These are phyloP conservation scores for Dipodomys spectabilis DNA, from an alignment of 2,113 vertebrate genomes.

Conservation along the genomic window DNA sequence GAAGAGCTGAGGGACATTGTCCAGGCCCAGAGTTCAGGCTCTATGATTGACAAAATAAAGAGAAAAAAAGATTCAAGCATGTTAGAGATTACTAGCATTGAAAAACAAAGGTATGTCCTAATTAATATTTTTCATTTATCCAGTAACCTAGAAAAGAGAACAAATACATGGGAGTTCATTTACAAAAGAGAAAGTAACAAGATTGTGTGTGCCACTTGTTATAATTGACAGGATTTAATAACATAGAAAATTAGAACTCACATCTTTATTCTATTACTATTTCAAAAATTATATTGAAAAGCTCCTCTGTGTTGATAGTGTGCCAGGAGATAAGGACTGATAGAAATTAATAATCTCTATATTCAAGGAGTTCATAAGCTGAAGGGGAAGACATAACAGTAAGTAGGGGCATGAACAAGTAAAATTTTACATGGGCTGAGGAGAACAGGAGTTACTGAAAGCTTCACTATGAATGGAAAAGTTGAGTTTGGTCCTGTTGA, in stretches of 20 bases:
- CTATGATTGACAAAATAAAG: too few species aligned
- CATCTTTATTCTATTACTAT: neutral
- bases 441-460: neutral
- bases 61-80: neutral
- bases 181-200: neutral
- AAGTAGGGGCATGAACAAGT: neutral
- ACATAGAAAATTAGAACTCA: neutral
- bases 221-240: neutral
- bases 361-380: neutral
- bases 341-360: neutral
- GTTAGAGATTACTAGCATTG: neutral
- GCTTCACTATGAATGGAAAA: neutral
- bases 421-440: neutral
- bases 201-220: neutral
- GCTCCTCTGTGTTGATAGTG: neutral
- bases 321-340: neutral
- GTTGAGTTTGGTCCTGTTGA: neutral
- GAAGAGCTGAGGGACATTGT: too few species aligned
- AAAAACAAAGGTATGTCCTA: neutral
- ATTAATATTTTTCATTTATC: slow-evolving; percentile 33
- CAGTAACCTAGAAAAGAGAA: neutral
- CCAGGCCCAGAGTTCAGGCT: too few species aligned
- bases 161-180: neutral
- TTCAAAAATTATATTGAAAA: slow-evolving; percentile 10
- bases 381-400: neutral